Evolutionary conservation across 1,140 invertebrate species (phyloP), one percentile per base, ranked within the genome.

Genomic region (Drosophila yakuba): DNA sequence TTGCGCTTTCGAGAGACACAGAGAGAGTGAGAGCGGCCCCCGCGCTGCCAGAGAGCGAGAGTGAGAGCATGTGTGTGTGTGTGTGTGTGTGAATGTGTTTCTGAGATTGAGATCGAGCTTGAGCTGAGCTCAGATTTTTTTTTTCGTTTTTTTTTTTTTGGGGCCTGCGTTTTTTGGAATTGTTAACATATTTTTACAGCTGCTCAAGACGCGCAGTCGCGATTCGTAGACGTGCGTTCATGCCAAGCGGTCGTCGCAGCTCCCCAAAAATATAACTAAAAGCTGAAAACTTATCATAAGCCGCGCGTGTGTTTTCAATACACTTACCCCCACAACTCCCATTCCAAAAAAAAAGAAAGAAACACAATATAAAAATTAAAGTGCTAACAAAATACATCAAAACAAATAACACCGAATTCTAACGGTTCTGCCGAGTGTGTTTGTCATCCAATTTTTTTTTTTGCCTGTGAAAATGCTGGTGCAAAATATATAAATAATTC

Each of bases 181-280:
- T 78, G 83, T 90, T 90, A 78, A 77, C 80, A 91, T 91, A 91
- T 89, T 91, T 91, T 89, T 91, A 91, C 79, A 89, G 80, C 84
- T 78, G 85, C 63, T 80, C 76, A 86, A 85, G 90, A 89, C 89
- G 90, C 89, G 81, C 89, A 91, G 79, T 80, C 89, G 81, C 81
- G 88, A 91, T 91, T 91, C 90, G 80, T 90, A 72, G 75, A 86
- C 82, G 84, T 91, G 89, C 89, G 79, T 90, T 91, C 89, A 78
- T 79, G 74, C 84, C 85, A 83, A 78, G 77, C 89, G 79, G 90
- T 91, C 79, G 89, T 91, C 79, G 89, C 80, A 81, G 76, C 83
- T 85, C 78, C 76, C 62, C 54, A 52, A 61, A 51, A 55, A 51
- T 47, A 63, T 43, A 35, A 35, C 15, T 23, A 28, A 32, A 72